phyloP scores from a whole-genome alignment of 2,888 invertebrate species.

The Nomada lathburiana region DNA sequence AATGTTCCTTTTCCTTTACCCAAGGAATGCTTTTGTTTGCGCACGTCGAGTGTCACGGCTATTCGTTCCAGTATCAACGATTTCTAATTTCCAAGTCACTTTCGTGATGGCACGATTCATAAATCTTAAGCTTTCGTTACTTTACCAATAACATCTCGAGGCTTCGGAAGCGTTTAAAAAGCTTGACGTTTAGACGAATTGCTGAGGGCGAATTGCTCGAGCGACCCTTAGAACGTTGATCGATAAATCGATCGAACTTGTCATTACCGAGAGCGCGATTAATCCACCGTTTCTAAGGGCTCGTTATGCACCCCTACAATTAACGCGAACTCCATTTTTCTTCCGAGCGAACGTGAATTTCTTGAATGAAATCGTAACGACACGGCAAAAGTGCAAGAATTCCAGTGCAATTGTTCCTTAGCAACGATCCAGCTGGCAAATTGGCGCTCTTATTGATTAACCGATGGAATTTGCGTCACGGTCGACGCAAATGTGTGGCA shows the following conservation, averaged over 20 bases:
- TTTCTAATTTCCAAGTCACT: background rate
- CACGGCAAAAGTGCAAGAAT: background rate
- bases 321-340: constrained; percentile 9
- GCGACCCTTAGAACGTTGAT: constrained; percentile 45
- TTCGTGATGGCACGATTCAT: constrained; percentile 9
- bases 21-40: too few species aligned
- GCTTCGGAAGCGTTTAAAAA: constrained; percentile 20
- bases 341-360: too few species aligned
- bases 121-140: constrained; percentile 6
- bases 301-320: constrained; percentile 3
- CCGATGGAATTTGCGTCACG: background rate
- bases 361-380: constrained; percentile 10
- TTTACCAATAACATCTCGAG: background rate
- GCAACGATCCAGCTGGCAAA: background rate
- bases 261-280: constrained; percentile 50
- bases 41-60: background rate
- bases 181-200: constrained; percentile 31
- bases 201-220: background rate
- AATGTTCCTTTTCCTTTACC: too few species aligned
- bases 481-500: background rate
- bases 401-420: constrained; percentile 1
- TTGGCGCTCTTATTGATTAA: background rate
- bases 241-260: constrained; percentile 53
- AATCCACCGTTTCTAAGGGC: constrained; percentile 16
- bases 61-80: background rate